A percentile compares a stretch with the other conserved stretches of the same genome.
These are phyloP conservation scores for Delphinapterus leucas DNA, from an alignment of 2,113 vertebrate species.

Conservation along the genomic window DNA sequence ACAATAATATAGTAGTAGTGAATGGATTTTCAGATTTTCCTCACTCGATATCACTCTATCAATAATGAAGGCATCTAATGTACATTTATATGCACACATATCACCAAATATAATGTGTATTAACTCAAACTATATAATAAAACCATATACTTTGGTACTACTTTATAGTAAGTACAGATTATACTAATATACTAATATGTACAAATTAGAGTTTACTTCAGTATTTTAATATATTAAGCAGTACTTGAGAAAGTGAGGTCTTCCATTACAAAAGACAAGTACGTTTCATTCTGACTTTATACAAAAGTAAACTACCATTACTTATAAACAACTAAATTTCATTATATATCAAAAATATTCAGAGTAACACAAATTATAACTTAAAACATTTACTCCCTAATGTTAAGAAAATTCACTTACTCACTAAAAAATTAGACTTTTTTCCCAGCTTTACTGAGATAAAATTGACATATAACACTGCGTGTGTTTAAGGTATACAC, in stretches of 20 bases:
- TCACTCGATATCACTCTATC: background rate
- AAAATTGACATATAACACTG: background rate
- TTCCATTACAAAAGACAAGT: background rate
- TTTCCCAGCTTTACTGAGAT: background rate
- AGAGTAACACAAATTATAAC: background rate
- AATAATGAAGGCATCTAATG: background rate
- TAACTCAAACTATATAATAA: background rate
- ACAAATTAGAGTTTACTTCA: background rate
- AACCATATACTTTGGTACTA: background rate
- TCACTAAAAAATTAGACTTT: background rate
- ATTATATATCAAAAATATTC: background rate
- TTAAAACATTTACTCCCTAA: background rate
- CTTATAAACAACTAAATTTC: background rate
- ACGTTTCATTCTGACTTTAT: background rate
- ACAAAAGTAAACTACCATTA: background rate
- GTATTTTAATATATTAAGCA: background rate
- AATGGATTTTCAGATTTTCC: background rate
- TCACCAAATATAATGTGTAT: background rate
- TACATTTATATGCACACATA: background rate
- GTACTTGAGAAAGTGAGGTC: background rate
- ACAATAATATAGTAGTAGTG: background rate
- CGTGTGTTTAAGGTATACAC: background rate
- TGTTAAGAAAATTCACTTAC: slow-evolving; percentile 32
- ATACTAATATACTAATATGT: background rate
- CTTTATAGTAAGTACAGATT: background rate